phyloP scores from a whole-genome alignment of 2,797 vertebrate species.

The Chlorospingus semifuscus region DNA sequence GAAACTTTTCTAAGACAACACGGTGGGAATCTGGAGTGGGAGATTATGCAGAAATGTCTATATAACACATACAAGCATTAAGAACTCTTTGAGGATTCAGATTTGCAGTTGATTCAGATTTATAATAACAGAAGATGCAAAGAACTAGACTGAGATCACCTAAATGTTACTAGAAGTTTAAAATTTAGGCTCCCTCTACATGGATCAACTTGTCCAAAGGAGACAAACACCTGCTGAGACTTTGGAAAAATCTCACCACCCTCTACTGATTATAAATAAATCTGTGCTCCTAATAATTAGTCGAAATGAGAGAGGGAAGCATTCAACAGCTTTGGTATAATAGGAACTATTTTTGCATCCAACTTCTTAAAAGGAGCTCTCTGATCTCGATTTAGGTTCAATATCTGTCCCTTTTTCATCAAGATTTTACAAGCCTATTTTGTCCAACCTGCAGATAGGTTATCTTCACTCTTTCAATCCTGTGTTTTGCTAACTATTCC shows the following conservation, averaged over 20 bases:
- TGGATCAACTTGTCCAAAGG: not conserved
- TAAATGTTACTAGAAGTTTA: not conserved
- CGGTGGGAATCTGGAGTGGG: not conserved
- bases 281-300: not conserved
- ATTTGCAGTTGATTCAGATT: not conserved
- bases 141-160: not conserved
- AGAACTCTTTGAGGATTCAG: not conserved
- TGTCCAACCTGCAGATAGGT: not conserved
- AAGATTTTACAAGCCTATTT: not conserved
- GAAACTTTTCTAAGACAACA: not conserved
- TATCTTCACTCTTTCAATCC: not conserved
- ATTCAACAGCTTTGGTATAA: not conserved
- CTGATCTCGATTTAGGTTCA: not conserved
- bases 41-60: not conserved
- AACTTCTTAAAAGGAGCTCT: rapidly evolving
- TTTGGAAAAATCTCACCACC: not conserved
- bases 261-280: not conserved
- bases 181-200: not conserved
- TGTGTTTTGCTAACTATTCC: not conserved
- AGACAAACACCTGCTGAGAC: rapidly evolving
- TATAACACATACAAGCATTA: not conserved
- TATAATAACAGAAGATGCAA: not conserved
- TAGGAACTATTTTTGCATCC: not conserved
- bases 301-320: not conserved
- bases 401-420: not conserved